A percentile compares a stretch with the other conserved stretches of the same genome.
phyloP scores from a whole-genome alignment of 2,797 vertebrate species.

The Microctenopoma lineatum region DNA sequence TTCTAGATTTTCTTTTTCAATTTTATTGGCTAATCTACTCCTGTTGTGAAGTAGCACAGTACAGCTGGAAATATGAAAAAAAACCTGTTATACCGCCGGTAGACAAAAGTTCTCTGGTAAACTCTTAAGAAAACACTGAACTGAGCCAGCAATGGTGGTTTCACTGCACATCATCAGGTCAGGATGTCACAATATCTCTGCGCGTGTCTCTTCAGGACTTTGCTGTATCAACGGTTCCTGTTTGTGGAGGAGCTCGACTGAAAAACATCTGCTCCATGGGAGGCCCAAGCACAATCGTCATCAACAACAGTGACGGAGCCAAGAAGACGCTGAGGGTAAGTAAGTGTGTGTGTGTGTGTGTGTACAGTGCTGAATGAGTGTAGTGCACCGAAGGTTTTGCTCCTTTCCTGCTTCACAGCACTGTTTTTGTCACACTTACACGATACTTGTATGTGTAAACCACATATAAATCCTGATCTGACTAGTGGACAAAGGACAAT shows the following conservation, averaged over 20 bases:
- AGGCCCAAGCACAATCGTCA: slow-evolving; percentile 89
- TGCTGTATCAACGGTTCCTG: slow-evolving; percentile 90
- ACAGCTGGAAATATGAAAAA: no score
- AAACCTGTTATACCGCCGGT: no score
- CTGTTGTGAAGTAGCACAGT: no score
- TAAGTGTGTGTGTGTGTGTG: slow-evolving; percentile 15
- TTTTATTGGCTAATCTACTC: no score
- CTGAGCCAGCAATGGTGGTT: not conserved
- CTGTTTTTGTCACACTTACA: no score
- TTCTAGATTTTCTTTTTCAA: not conserved
- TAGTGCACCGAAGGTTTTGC: not conserved
- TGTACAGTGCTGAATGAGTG: not conserved
- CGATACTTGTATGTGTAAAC: no score
- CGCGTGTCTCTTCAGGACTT: slow-evolving; percentile 84
- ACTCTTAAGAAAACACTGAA: no score
- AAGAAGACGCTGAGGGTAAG: slow-evolving; percentile 89
- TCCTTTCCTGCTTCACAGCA: no score
- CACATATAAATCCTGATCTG: no score
- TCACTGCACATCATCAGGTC: not conserved
- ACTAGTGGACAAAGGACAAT: no score
- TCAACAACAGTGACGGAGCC: slow-evolving; percentile 87
- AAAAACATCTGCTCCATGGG: slow-evolving; percentile 94
- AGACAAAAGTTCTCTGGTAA: no score
- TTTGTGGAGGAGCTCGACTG: slow-evolving; percentile 86
- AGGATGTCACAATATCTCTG: no score